Conservation (phyloP, 2,113 vertebrate genomes). For the Dunckerocampus dactyliophorus region DNA sequence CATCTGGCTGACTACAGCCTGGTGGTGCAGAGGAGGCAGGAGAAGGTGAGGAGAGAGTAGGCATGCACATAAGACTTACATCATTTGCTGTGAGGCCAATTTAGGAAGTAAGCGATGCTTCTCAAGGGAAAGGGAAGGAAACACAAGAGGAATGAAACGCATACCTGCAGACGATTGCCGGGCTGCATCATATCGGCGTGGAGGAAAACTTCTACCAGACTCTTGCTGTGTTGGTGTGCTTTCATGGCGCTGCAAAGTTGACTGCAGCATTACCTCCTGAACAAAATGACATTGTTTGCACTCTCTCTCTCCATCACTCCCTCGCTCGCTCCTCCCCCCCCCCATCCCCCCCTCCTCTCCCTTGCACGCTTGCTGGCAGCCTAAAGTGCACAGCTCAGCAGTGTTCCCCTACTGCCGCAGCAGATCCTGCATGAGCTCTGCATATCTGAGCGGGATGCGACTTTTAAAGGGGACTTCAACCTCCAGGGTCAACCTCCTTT, state of each 20-base stretch:
- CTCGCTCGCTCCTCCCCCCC: slow-evolving; percentile 45
- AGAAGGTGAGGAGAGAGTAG: slow-evolving; percentile 48
- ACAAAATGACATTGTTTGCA: slow-evolving; percentile 85
- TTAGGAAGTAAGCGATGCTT: slow-evolving; percentile 32
- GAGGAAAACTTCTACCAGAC: slow-evolving; percentile 66
- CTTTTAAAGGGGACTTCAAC: slow-evolving; percentile 86
- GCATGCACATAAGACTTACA: slow-evolving; percentile 33
- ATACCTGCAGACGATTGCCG: slow-evolving; percentile 43
- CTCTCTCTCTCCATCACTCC: slow-evolving; percentile 58
- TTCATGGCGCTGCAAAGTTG: slow-evolving; percentile 73
- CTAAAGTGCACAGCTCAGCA: slow-evolving; percentile 88
- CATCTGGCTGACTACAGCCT: slow-evolving; percentile 42
- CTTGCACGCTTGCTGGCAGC: slow-evolving; percentile 75
- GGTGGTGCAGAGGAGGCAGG: slow-evolving; percentile 59
- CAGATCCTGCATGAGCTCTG: slow-evolving; percentile 83
- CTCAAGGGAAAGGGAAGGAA: slow-evolving; percentile 21
- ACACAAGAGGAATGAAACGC: slow-evolving; percentile 22
- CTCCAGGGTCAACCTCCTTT: slow-evolving; percentile 72
- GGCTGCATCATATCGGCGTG: slow-evolving; percentile 14
- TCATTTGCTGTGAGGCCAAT: slow-evolving; percentile 29
- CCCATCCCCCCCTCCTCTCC: slow-evolving; percentile 66
- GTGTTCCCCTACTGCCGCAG: slow-evolving; percentile 82
- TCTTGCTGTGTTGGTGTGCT: slow-evolving; percentile 59
- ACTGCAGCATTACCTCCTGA: slow-evolving; percentile 81
- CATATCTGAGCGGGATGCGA: slow-evolving; percentile 79